phyloP scores from a whole-genome alignment of 2,888 invertebrate genomes.

The Melanchra persicariae region DNA sequence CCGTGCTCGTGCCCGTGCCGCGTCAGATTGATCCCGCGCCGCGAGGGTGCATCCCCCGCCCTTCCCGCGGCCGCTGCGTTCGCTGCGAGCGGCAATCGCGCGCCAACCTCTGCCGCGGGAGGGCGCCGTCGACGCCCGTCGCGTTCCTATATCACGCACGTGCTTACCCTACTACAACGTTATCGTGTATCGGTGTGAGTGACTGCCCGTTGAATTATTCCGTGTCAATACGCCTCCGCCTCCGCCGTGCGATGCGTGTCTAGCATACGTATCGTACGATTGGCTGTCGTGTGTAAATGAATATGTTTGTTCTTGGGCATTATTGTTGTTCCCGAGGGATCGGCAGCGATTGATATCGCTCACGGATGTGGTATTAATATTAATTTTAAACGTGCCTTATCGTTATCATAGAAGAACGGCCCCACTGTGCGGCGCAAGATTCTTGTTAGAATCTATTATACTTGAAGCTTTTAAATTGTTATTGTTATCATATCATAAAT shows the following conservation, averaged over 20 bases:
- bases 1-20: slow-evolving; percentile 51
- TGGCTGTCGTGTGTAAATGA: slow-evolving; percentile 82
- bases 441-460: slow-evolving; percentile 62
- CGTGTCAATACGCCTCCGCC: slow-evolving; percentile 82
- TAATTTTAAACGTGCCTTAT: slow-evolving; percentile 73
- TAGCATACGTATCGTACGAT: slow-evolving; percentile 82
- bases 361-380: slow-evolving; percentile 78
- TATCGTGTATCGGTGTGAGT: slow-evolving; percentile 82
- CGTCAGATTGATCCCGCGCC: slow-evolving; percentile 77
- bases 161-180: slow-evolving; percentile 77
- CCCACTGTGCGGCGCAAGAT: slow-evolving; percentile 41
- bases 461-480: slow-evolving; percentile 35
- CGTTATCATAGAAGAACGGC: slow-evolving; percentile 55
- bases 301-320: slow-evolving; percentile 85
- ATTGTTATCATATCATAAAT: slow-evolving; percentile 58
- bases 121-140: slow-evolving; percentile 82
- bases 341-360: slow-evolving; percentile 80
- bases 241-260: slow-evolving; percentile 83
- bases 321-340: slow-evolving; percentile 83
- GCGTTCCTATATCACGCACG: slow-evolving; percentile 76
- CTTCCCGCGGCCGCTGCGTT: slow-evolving; percentile 73
- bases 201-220: slow-evolving; percentile 82
- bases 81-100: slow-evolving; percentile 83
- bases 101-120: slow-evolving; percentile 88
- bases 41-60: slow-evolving; percentile 86